Evolutionary conservation across 30 jellyfish, hydroid and myxozoan genomes (phyloP).

Genomic region (Sanderia malayensis): DNA sequence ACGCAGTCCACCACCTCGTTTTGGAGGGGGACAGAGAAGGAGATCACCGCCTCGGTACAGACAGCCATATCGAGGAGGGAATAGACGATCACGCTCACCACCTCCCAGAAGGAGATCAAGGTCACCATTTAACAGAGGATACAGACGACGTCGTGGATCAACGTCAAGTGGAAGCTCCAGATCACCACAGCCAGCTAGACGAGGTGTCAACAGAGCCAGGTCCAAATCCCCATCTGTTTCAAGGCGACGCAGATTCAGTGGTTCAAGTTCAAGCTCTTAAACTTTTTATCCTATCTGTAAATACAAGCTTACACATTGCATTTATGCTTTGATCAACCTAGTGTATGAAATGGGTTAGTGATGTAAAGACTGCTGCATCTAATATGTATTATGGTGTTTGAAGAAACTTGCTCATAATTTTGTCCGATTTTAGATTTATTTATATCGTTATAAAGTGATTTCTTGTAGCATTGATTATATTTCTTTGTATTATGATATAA

Average conservation of each 20-base stretch:
- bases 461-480: too few relatives aligned
- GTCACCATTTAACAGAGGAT: slow-evolving; percentile 50
- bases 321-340: too few relatives aligned
- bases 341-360: too few relatives aligned
- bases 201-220: slow-evolving; percentile 60
- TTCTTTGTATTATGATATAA: too few relatives aligned
- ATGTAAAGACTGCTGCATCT: too few relatives aligned
- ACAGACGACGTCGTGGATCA: slow-evolving; percentile 79
- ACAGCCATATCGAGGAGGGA: slow-evolving; percentile 38
- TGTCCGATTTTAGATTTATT: too few relatives aligned
- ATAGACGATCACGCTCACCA: slow-evolving; percentile 59
- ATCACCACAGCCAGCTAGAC: slow-evolving; percentile 53
- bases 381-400: too few relatives aligned
- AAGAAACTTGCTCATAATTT: too few relatives aligned
- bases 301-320: neutral
- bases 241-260: slow-evolving; percentile 80
- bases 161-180: slow-evolving; percentile 70
- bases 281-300: neutral
- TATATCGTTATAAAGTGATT: too few relatives aligned
- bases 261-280: slow-evolving; percentile 86
- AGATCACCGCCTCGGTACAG: slow-evolving; percentile 75
- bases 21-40: slow-evolving; percentile 54
- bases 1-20: slow-evolving; percentile 72
- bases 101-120: slow-evolving; percentile 39
- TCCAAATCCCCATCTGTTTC: slow-evolving; percentile 78